Percentiles rank a stretch among this genome's conserved stretches.
These are phyloP conservation scores for Kuschelorhynchus macadamiae DNA, from an alignment of 2,888 invertebrate genomes.

Conservation along the genomic window DNA sequence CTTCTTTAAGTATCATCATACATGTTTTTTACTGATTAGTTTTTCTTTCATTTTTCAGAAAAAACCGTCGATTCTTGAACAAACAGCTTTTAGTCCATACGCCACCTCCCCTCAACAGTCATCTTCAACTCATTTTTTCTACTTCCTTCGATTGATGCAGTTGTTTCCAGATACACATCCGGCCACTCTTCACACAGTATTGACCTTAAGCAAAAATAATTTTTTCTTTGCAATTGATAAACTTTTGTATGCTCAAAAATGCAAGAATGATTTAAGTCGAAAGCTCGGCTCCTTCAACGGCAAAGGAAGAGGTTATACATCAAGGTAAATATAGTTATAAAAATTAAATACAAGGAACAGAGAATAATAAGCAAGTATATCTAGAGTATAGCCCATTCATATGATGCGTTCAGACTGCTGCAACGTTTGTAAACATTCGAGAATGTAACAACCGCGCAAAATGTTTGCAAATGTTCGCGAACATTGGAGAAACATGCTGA, in stretches of 20 bases:
- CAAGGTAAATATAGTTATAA: too few relatives aligned
- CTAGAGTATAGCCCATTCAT: too few relatives aligned
- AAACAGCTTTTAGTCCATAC: conserved; percentile 16
- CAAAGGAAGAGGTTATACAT: conserved; percentile 14
- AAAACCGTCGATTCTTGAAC: conserved; percentile 37
- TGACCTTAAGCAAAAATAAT: conserved; percentile 65
- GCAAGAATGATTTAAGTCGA: conserved; percentile 46
- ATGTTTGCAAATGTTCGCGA: too few relatives aligned
- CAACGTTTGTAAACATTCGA: too few relatives aligned
- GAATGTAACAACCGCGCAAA: too few relatives aligned
- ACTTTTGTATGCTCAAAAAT: conserved; percentile 64
- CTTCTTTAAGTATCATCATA: too few relatives aligned
- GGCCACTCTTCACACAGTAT: conserved; percentile 65
- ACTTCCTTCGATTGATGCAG: conserved; percentile 67
- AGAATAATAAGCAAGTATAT: too few relatives aligned
- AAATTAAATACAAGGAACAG: too few relatives aligned
- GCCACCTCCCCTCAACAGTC: conserved; percentile 52
- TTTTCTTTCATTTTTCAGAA: conserved; percentile 25
- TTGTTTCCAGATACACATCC: conserved; percentile 67
- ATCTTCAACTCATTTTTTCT: conserved; percentile 65
- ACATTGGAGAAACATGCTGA: too few relatives aligned
- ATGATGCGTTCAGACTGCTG: too few relatives aligned
- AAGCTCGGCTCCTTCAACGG: conserved; percentile 10
- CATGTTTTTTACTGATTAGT: too few relatives aligned
- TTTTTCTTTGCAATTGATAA: conserved; percentile 66